Evolutionary conservation across 23 tunicate species (phyloP).

Genomic region (Oikopleura vanhoeffeni): DNA sequence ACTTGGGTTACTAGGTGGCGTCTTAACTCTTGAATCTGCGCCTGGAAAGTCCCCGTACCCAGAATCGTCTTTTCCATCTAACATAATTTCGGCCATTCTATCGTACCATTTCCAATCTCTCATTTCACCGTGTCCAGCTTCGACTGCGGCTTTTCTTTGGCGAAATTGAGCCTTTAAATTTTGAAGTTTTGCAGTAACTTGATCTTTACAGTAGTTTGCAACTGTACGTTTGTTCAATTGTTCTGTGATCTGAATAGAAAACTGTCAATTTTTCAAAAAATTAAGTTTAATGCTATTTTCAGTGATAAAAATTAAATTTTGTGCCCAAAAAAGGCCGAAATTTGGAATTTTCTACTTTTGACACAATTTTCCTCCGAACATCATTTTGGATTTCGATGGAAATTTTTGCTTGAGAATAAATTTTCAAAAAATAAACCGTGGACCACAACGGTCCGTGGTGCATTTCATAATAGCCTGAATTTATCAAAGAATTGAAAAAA

Average conservation of each 20-base stretch:
- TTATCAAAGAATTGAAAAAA: too few relatives aligned
- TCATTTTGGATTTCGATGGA: too few relatives aligned
- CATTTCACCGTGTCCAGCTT: constrained; percentile 16
- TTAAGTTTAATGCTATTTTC: too few relatives aligned
- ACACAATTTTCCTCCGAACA: too few relatives aligned
- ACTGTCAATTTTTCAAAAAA: too few relatives aligned
- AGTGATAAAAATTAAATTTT: too few relatives aligned
- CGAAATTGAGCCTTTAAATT: constrained; percentile 3
- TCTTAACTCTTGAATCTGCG: not conserved
- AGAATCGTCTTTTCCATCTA: not conserved
- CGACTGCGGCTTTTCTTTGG: not conserved
- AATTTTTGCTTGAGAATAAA: too few relatives aligned
- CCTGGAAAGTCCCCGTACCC: not conserved
- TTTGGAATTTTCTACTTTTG: too few relatives aligned
- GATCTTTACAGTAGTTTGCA: constrained; percentile 10
- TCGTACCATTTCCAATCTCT: constrained; percentile 16
- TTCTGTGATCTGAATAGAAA: constrained; percentile 4
- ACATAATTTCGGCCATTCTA: constrained; percentile 10
- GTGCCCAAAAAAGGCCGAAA: too few relatives aligned
- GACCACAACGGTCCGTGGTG: too few relatives aligned
- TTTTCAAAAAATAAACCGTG: too few relatives aligned
- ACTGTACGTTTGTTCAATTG: constrained; percentile 11
- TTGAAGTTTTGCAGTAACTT: constrained; percentile 5
- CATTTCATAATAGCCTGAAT: too few relatives aligned
- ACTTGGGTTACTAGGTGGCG: not conserved